Conservation (phyloP, 2,888 invertebrate genomes). For the Brachyptera risi region DNA sequence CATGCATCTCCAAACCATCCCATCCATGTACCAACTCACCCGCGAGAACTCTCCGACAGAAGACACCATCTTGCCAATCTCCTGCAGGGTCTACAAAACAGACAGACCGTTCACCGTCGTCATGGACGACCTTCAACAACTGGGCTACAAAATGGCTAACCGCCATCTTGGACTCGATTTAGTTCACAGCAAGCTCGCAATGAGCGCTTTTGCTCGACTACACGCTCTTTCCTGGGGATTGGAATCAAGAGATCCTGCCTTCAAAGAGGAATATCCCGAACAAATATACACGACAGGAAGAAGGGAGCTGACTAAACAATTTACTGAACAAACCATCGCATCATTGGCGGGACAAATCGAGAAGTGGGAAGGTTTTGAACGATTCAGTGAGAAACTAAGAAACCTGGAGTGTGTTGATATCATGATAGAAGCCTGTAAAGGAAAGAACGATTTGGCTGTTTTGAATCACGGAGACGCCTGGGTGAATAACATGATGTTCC, state of each 20-base stretch:
- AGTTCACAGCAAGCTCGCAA: constrained; percentile 14
- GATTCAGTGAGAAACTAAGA: constrained; percentile 14
- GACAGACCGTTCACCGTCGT: constrained; percentile 12
- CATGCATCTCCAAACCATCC: constrained; percentile 22
- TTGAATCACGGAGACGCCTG: constrained; percentile 33
- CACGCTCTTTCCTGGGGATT: constrained; percentile 29
- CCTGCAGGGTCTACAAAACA: constrained; percentile 13
- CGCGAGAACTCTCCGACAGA: neutral
- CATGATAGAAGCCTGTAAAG: neutral
- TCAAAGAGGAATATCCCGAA: constrained; percentile 21
- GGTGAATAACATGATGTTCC: constrained; percentile 32
- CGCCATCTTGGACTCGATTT: constrained; percentile 24
- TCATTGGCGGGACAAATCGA: constrained; percentile 15
- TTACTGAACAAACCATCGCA: neutral
- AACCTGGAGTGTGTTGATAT: neutral
- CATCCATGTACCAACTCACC: constrained; percentile 13
- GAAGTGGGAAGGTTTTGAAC: constrained; percentile 22
- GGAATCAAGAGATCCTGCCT: constrained; percentile 11
- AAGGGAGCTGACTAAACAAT: neutral
- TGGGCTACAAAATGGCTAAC: constrained; percentile 24
- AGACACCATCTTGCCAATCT: neutral
- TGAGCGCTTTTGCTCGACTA: constrained; percentile 25
- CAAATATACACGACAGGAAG: neutral
- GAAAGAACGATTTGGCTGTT: constrained; percentile 19
- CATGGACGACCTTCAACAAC: constrained; percentile 25